Evolutionary conservation across 2,797 vertebrate species (phyloP), one percentile per base, ranked within the genome.

Genomic region (Clarias fuscus): DNA sequence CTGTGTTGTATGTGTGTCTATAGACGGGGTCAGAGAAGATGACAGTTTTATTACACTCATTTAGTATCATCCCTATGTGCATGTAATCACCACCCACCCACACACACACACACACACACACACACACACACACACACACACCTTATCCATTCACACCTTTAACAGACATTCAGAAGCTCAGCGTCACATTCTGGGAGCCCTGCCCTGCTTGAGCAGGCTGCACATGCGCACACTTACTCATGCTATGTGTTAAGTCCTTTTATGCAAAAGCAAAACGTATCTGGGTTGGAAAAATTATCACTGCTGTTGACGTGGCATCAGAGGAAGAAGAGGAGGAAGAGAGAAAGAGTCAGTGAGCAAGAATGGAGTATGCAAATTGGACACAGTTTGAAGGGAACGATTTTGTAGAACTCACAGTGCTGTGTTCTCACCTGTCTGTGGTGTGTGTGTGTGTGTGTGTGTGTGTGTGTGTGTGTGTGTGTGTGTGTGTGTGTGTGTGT

Each of bases 111-210:
- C 71, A 85, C 37, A 62, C 62, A 84, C 75, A 33, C 64, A 83
- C 11, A 82, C 58, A 86, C 75, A 65, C 80, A 62, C 62, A 84
- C 75, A 33, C 64, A 83, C 11, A 82, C 58, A 86, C 75, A 65
- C 80, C 62, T 82, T 82, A 59, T 88, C 78, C 72, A 58, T 53
- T 82, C 86, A 91, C 91, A 61, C 92, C 89, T 88, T 30, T 70
- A 85, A 81, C 87, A 80, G 91, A 91, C 90, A 94, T 93, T 91
- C 91, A 81, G n/a, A 88, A 89, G 77, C 37, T 14, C 24, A 11
- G 67, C 83, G 90, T 85, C 83, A 91, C 8, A 91, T 90, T 89
- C 84, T 67, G 64, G 78, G 64, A 88, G 85, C 53, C 72, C n/a
- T 79, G 76, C 79, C 17, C 70, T 82, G 79, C 64, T 20, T 27